These are phyloP conservation scores for Tapirus terrestris DNA, from an alignment of 2,113 vertebrate genomes.

Conservation along the genomic window DNA sequence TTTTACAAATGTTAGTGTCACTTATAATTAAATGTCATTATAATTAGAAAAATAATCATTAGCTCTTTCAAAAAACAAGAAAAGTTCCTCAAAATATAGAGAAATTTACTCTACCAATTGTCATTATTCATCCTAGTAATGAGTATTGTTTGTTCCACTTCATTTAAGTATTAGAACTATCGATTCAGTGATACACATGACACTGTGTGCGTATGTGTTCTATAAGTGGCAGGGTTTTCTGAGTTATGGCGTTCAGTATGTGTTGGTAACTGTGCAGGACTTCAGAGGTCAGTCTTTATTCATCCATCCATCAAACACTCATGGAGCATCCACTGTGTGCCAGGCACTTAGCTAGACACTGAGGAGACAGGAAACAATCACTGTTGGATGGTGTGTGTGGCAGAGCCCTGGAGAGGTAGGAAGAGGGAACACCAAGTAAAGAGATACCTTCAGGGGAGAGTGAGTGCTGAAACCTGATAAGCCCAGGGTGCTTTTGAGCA, in stretches of 20 bases:
- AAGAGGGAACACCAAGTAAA: not conserved
- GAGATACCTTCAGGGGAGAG: not conserved
- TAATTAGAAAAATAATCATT: slow-evolving; percentile 20
- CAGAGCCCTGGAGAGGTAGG: not conserved
- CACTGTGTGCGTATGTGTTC: not conserved
- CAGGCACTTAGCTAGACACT: not conserved
- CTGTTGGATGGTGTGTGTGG: not conserved
- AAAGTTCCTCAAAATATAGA: slow-evolving; percentile 13
- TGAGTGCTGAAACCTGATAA: not conserved
- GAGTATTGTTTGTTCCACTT: not conserved
- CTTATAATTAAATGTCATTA: not conserved
- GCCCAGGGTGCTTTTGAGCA: not conserved
- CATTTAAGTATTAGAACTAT: not conserved
- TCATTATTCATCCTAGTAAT: not conserved
- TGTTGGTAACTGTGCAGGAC: not conserved
- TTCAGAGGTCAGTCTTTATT: slow-evolving; percentile 18
- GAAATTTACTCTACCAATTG: not conserved
- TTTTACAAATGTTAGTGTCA: not conserved
- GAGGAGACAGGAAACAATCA: not conserved
- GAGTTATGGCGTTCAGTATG: not conserved
- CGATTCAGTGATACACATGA: not conserved
- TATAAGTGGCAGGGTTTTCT: not conserved
- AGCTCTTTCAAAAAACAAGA: slow-evolving; percentile 18
- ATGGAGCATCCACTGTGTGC: not conserved
- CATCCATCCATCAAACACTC: not conserved